Base-by-base conservation (phyloP, 2,113 vertebrate species). In the Lamprologus callipterus region DNA sequence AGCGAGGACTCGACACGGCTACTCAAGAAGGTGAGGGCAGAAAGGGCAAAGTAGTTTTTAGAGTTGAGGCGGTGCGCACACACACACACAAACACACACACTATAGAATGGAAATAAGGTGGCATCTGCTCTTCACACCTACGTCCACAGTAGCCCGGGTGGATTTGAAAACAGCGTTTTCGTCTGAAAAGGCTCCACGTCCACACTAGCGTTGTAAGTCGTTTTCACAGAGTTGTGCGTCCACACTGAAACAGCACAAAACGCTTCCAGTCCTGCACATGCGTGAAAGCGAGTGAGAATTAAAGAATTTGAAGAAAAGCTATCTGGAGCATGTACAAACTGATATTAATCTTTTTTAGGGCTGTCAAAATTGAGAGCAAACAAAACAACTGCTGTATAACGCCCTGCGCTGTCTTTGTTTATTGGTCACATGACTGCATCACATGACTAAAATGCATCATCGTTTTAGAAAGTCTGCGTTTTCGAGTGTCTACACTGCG, bases 1-100 rank as follows among this genome's bases (percentile, higher is more conserved):
- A 98, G 98, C 0, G 99, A 99, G 92, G 98, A 99, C 93, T 99
- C 98, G n/a, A 99, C 98, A 6, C 97, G 98, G 49, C 98, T 99
- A 87, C 98, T 99, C 87, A 99, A 99, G 95, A 99, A 99, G 98
- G 99, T 99, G 60, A 93, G 91, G 17, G 2, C 4, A 6, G 0
- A 26, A 31, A 75, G 0, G 2, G n/a, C 26, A n/a, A 78, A n/a
- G 16, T n/a, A 8, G 16, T n/a, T 17, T n/a, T 78, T 19, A 49
- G 70, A 78, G 16, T 75, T 75, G 70, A 75, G 19, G 33, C 13
- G 3, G n/a, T 23, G 1, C 17, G 10, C 23, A 3, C 28, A 2
- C 4, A 14, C 16, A 4, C 16, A 4, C 9, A 1, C 5, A 12
- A 14, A 9, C 21, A 14, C 54, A 1, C 9, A 1, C 5, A 68